Percentiles rank a stretch among this genome's conserved stretches.
Evolutionary conservation across 2,888 invertebrate species (phyloP).

Genomic region (Baronia brevicornis): DNA sequence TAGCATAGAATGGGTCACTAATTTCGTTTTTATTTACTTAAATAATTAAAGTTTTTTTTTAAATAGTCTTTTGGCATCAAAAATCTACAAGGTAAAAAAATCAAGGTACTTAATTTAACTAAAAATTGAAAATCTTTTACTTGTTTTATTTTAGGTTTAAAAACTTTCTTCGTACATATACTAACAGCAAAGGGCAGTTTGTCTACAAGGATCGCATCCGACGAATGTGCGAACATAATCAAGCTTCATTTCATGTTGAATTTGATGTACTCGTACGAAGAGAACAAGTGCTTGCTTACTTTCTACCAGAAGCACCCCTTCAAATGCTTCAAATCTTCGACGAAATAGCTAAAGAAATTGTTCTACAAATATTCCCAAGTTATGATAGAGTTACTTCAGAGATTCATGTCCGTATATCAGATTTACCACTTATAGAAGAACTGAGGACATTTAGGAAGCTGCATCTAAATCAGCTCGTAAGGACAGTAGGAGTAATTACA

Average conservation of each 20-base stretch:
- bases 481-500: conserved; percentile 92
- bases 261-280: conserved; percentile 92
- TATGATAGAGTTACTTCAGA: conserved; percentile 96
- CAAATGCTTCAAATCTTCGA: conserved; percentile 98
- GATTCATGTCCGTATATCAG: conserved; percentile 96
- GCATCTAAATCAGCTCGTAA: conserved; percentile 94
- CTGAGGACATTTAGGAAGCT: conserved; percentile 92
- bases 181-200: conserved; percentile 89
- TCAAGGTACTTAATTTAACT: too few relatives aligned
- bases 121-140: too few relatives aligned
- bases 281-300: conserved; percentile 96
- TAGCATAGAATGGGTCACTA: too few relatives aligned
- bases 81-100: neutral
- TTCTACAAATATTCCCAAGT: conserved; percentile 94
- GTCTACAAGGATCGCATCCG: conserved; percentile 94
- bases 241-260: conserved; percentile 93
- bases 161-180: conserved; percentile 93
- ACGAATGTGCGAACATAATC: conserved; percentile 95
- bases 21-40: too few relatives aligned
- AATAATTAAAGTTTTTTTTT: neutral
- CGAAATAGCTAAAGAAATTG: conserved; percentile 94
- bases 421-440: conserved; percentile 96
- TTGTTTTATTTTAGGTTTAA: conserved; percentile 76
- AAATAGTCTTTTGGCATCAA: neutral
- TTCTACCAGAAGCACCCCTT: conserved; percentile 96